Evolutionary conservation across 1,140 invertebrate species (phyloP).

Genomic region (Drosophila willistoni): DNA sequence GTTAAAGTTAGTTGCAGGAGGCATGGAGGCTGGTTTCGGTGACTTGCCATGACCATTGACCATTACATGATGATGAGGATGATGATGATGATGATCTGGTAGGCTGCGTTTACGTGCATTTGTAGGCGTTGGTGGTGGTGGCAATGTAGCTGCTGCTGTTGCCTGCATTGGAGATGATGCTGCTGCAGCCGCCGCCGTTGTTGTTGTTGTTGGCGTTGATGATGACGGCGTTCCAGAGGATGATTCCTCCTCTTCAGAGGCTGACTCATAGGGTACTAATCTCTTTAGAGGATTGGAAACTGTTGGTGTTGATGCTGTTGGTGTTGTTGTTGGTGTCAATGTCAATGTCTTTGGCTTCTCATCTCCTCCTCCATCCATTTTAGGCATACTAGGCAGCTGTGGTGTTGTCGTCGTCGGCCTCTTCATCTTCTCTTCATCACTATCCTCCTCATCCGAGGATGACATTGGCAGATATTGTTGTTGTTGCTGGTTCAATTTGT

Average conservation of each 20-base stretch:
- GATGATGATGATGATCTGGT: conserved; percentile 2
- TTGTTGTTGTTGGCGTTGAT: conserved; percentile 16
- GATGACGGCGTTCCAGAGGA: conserved; percentile 18
- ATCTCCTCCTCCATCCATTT: conserved; percentile 52
- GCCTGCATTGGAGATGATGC: conserved; percentile 27
- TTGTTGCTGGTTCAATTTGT: conserved; percentile 38
- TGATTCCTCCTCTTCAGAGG: conserved; percentile 74
- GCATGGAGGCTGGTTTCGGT: conserved; percentile 41
- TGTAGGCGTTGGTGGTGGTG: conserved; percentile 16
- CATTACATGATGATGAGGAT: background rate
- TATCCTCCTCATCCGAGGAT: conserved; percentile 65
- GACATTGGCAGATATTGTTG: conserved; percentile 71
- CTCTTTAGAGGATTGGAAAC: conserved; percentile 66
- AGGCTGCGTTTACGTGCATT: conserved; percentile 63
- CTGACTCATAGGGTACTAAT: conserved; percentile 79
- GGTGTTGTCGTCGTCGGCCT: conserved; percentile 53
- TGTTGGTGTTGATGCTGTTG: conserved; percentile 16
- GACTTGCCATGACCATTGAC: conserved; percentile 55
- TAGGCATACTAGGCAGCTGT: conserved; percentile 72
- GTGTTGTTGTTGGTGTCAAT: conserved; percentile 7
- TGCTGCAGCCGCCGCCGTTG: background rate
- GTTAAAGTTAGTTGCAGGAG: conserved; percentile 34
- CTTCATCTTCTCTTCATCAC: conserved; percentile 48
- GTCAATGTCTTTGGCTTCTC: conserved; percentile 46
- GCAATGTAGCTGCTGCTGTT: conserved; percentile 15